Base-by-base conservation (phyloP, 2,888 invertebrate genomes). In the Stenurella melanura region DNA sequence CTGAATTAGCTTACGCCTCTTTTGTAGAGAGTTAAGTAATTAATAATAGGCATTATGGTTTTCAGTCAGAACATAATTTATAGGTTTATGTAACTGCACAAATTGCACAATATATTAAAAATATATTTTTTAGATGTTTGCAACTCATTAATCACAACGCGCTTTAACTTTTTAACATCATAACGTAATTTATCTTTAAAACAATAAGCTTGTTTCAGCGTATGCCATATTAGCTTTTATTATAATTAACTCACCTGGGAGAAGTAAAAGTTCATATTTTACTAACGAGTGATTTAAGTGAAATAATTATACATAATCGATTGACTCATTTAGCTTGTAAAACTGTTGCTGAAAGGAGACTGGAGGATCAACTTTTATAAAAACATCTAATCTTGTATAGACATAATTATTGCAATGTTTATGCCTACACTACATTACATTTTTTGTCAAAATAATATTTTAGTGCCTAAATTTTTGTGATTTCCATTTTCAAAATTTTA, bases 61-160 rank as follows among this genome's bases (percentile, higher is more conserved):
- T 69, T 57, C 69, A 69, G 30, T 58, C 69, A 57, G 69, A 57
- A 57, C 57, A 34, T 69, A 69, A 69, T 69, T 57, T 69, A 69
- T 69, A 69, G 57, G 30, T 69, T 69, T 57, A 69, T 69, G 57
- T 57, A 57, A 57, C 56, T 69, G 57, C 58, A 69, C 69, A 69
- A 54, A 72, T 72, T 72, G 72, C 72, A 42, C 63, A 72, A 72
- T 63, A 56, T 72, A 26, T 70, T 70, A 70, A 70, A 70, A 70
- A 70, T 71, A 38, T 19, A 61, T 17, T 72, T 72, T 72, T 72
- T 19, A 63, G 18, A 19, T 54, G 72, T 42, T 42, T 38, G 34
- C 18, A 57, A 72, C 63, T 50, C 72, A 63, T 72, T 72, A 68
- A 76, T 73, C 72, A 76, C 54, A 17, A 11, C 54, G 21, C 66